phyloP scores from a whole-genome alignment of 2,888 invertebrate genomes.

The Stegana nigrithorax region DNA sequence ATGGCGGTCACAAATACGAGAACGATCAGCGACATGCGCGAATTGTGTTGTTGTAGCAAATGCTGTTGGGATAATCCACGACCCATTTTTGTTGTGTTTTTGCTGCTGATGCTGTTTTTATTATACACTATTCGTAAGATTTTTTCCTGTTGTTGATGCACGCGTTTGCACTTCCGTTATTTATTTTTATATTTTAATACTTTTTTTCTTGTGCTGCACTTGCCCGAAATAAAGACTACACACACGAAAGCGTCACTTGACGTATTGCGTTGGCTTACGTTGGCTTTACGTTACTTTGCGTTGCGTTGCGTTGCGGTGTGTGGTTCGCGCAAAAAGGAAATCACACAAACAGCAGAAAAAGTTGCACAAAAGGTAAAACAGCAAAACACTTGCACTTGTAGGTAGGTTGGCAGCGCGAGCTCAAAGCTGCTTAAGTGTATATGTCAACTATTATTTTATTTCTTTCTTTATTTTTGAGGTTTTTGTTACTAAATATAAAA shows the following conservation, averaged over 20 bases:
- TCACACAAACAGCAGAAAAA: background rate
- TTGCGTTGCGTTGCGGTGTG: no score
- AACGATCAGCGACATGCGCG: constrained; percentile 53
- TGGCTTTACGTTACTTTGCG: no score
- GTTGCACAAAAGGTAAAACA: background rate
- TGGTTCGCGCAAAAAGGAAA: no score
- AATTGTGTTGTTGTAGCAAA: constrained; percentile 26
- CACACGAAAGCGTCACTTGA: no score
- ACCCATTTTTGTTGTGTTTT: constrained; percentile 30
- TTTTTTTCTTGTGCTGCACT: background rate
- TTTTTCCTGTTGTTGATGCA: background rate
- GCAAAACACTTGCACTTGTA: constrained; percentile 14
- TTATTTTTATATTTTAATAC: background rate
- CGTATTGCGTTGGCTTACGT: no score
- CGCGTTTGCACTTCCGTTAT: constrained; percentile 20
- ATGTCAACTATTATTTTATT: constrained; percentile 19
- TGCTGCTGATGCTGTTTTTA: background rate
- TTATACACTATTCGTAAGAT: no score
- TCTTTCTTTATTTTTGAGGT: constrained; percentile 11
- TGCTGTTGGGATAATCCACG: constrained; percentile 27
- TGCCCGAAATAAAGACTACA: no score
- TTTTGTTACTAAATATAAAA: constrained; percentile 24
- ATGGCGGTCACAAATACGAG: constrained; percentile 58
- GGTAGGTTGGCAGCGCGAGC: background rate
- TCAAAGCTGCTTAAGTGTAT: constrained; percentile 10